Percentiles rank a stretch among this genome's conserved stretches.
Conservation (phyloP, 2,113 vertebrate species). For the Camelus dromedarius region DNA sequence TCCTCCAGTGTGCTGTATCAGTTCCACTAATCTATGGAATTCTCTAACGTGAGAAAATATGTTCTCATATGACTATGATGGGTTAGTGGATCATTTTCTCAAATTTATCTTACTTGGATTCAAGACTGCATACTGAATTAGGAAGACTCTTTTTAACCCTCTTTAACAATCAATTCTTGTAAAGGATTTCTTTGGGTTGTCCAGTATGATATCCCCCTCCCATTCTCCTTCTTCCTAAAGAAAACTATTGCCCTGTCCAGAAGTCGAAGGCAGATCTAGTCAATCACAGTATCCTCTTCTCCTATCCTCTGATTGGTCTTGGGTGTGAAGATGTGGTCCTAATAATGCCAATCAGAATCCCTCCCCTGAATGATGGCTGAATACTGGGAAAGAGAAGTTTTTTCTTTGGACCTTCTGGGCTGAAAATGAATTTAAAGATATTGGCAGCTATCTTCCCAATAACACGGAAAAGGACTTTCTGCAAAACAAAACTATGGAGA, state of each 20-base stretch:
- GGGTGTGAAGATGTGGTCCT: background rate
- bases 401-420: background rate
- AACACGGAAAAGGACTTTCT: background rate
- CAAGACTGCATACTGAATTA: slow-evolving; percentile 1
- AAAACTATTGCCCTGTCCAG: background rate
- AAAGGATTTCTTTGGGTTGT: background rate
- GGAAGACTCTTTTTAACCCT: slow-evolving; percentile 6
- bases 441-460: background rate
- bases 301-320: background rate
- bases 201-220: background rate
- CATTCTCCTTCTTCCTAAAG: background rate
- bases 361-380: background rate
- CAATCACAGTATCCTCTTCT: background rate
- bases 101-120: slow-evolving; percentile 35
- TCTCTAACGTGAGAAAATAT: slow-evolving; percentile 41
- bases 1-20: background rate
- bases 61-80: background rate
- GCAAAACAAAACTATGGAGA: background rate
- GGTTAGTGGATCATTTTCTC: slow-evolving; percentile 22
- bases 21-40: slow-evolving; percentile 9
- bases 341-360: background rate
- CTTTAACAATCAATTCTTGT: background rate
- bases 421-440: slow-evolving; percentile 56
- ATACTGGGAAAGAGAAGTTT: background rate
- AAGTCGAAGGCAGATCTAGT: background rate